Evolutionary conservation across 2,113 vertebrate species (phyloP).

Genomic region (Sander lucioperca): DNA sequence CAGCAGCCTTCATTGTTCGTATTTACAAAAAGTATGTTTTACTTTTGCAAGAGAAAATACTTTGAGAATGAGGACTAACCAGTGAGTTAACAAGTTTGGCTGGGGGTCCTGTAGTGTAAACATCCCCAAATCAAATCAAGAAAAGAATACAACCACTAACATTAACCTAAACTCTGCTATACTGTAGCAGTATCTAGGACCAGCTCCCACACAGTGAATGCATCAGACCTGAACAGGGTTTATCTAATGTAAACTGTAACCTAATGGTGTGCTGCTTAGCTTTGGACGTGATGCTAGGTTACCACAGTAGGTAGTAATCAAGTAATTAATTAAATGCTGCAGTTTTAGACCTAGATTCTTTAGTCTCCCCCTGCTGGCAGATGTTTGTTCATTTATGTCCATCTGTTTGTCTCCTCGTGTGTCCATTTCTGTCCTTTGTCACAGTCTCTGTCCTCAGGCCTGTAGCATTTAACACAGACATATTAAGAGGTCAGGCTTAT

Average conservation of each 20-base stretch:
- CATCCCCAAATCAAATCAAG: background rate
- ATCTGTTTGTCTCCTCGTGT: background rate
- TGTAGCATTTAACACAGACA: background rate
- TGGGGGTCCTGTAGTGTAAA: background rate
- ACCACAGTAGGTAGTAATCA: background rate
- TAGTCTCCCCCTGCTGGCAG: background rate
- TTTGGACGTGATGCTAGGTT: background rate
- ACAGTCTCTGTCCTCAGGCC: background rate
- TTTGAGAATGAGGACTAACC: background rate
- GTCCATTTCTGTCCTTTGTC: background rate
- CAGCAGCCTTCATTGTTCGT: background rate
- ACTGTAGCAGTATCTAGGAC: background rate
- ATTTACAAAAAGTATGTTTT: background rate
- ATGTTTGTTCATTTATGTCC: background rate
- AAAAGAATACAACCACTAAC: background rate
- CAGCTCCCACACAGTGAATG: background rate
- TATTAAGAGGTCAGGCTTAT: conserved; percentile 17
- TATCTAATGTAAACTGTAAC: background rate
- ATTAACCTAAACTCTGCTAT: background rate
- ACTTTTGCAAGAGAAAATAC: background rate
- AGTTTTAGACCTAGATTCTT: background rate
- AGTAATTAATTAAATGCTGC: background rate
- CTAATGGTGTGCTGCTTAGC: background rate
- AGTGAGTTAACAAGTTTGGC: background rate
- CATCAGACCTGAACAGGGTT: background rate